Conservation (phyloP, 1,140 invertebrate species). For the Himalopsyche phryganea region DNA sequence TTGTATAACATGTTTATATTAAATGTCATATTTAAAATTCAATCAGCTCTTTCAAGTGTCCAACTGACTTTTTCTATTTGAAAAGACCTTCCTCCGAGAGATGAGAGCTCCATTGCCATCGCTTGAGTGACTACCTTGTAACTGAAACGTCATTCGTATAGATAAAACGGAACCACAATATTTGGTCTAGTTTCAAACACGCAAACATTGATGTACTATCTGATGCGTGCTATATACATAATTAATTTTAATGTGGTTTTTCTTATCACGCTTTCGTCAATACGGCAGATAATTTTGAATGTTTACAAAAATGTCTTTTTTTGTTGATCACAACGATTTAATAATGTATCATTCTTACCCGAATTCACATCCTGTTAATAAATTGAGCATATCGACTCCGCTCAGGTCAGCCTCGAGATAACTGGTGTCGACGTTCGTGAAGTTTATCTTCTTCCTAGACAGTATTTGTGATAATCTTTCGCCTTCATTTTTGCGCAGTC, state of each 20-base stretch:
- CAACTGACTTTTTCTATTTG: slow-evolving; percentile 34
- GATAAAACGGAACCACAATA: too few relatives aligned
- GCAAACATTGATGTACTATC: too few relatives aligned
- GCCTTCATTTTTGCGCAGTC: slow-evolving; percentile 24
- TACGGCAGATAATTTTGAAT: too few relatives aligned
- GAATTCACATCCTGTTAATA: slow-evolving; percentile 26
- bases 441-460: slow-evolving; percentile 15
- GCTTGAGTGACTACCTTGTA: slow-evolving; percentile 31
- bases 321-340: too few relatives aligned
- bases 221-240: too few relatives aligned
- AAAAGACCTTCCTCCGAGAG: slow-evolving; percentile 30
- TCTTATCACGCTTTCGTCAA: too few relatives aligned
- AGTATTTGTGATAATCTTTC: slow-evolving; percentile 21
- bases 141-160: slow-evolving; percentile 1
- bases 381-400: slow-evolving; percentile 30
- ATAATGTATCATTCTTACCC: slow-evolving; percentile 16
- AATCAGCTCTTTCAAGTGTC: slow-evolving; percentile 24
- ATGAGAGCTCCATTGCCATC: slow-evolving; percentile 33
- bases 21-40: slow-evolving; percentile 1
- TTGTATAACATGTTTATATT: not conserved
- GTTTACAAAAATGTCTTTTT: too few relatives aligned
- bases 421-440: slow-evolving; percentile 7
- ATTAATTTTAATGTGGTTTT: too few relatives aligned
- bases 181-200: too few relatives aligned
- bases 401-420: slow-evolving; percentile 25